Evolutionary conservation across 2,888 invertebrate species (phyloP), one percentile per base, ranked within the genome.

Genomic region (Saturnia pavonia): DNA sequence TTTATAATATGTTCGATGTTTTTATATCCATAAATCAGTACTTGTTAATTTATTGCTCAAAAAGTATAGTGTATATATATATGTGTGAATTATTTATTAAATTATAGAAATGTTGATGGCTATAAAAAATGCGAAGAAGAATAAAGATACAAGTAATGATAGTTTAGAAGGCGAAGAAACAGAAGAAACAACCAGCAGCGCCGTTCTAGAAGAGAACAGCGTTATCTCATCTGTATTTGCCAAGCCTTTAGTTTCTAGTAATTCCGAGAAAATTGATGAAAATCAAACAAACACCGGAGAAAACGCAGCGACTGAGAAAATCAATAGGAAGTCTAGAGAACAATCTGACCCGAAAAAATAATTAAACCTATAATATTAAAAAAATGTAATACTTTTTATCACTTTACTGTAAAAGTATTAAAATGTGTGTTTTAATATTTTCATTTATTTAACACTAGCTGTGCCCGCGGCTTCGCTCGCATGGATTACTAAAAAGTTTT

Each of bases 71-170:
- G n/a, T n/a, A n/a, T n/a, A n/a, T n/a, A n/a, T n/a, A n/a, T n/a
- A n/a, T 60, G 6, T 27, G 19, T 51, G 7, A 19, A 51, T 16
- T 2, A 51, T 19, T 51, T 16, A 19, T 51, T 51, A 19, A 48
- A 25, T 80, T 83, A 11, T 79, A 91, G 91, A 92, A 84, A 91
- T 92, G 91, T 75, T 92, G 69, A 74, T 75, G 43, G 89, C 90
- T 25, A 75, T 92, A 68, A 90, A 88, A 75, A 86, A 88, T 71
- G 89, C 90, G 16, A 91, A 91, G 77, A 88, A 90, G 76, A 84
- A 83, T 19, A 87, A 85, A 74, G 81, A 85, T 19, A 79, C 76
- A 25, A 76, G 75, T n/a, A 72, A 77, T 11, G 69, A 74, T 14
- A 74, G 74, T 2, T 22, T 66, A 3, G 75, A 77, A 0, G 69